Conservation (phyloP, 1,140 invertebrate genomes). For the Galleria mellonella region DNA sequence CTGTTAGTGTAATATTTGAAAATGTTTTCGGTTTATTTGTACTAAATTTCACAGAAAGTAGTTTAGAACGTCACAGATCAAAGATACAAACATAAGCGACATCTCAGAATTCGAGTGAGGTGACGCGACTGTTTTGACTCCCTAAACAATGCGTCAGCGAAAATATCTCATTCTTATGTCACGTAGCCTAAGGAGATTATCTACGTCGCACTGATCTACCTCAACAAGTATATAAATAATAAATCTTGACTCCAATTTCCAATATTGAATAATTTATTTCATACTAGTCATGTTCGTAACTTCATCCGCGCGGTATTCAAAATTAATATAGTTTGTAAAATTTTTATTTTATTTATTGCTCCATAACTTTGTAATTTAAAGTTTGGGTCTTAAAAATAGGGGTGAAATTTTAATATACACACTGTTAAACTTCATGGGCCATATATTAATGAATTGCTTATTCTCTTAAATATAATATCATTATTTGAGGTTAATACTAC, state of each 20-base stretch:
- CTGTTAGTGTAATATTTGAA: constrained; percentile 11
- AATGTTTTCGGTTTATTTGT: constrained; percentile 8
- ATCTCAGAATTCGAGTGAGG: constrained; percentile 2
- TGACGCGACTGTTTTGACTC: constrained; percentile 17
- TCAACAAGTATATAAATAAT: constrained; percentile 26
- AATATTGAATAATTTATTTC: constrained; percentile 12
- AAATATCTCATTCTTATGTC: constrained; percentile 35
- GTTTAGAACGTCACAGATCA: constrained; percentile 1
- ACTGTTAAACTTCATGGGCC: no score
- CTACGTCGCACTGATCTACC: constrained; percentile 27
- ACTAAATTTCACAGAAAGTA: constrained; percentile 7
- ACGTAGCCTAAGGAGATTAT: constrained; percentile 39
- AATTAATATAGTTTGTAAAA: no score
- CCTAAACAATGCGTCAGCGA: constrained; percentile 45
- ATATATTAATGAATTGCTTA: no score
- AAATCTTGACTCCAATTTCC: neutral
- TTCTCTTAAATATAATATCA: no score
- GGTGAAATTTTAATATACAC: no score
- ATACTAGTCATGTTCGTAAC: no score
- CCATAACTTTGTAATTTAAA: no score
- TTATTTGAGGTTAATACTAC: no score
- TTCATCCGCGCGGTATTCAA: no score
- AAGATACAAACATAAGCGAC: neutral
- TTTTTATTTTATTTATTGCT: no score
- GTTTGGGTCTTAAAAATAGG: no score